phyloP scores from a whole-genome alignment of 1,140 invertebrate species.

The Drosophila arawakana region DNA sequence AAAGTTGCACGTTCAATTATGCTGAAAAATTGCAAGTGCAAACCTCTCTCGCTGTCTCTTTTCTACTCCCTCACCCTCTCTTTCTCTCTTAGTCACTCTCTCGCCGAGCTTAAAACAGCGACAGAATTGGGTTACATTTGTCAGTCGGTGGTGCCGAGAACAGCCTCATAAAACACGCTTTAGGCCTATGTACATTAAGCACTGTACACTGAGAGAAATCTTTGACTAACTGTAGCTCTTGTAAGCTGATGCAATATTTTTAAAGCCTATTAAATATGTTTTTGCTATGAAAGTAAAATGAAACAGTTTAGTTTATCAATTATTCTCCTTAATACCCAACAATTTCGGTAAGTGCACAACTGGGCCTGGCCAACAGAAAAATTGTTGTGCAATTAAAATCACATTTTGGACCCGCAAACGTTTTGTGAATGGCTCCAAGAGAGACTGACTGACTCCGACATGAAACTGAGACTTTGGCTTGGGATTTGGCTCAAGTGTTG shows the following conservation, averaged over 20 bases:
- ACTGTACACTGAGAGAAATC: too few relatives aligned
- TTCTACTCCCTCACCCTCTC: neutral
- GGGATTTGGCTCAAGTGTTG: neutral
- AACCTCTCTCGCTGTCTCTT: conserved; percentile 14
- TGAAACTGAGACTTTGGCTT: conserved; percentile 1
- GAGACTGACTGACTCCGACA: conserved; percentile 37
- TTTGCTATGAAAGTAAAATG: too few relatives aligned
- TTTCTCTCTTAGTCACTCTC: neutral
- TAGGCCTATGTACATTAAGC: conserved; percentile 46
- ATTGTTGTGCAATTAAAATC: conserved; percentile 82
- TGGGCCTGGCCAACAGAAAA: conserved; percentile 54
- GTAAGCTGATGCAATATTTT: too few relatives aligned
- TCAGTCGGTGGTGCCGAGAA: conserved; percentile 42
- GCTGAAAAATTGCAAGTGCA: conserved; percentile 70
- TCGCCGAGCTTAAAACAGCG: conserved; percentile 24
- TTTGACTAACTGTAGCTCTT: too few relatives aligned
- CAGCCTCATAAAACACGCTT: conserved; percentile 53
- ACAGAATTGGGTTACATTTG: conserved; percentile 79
- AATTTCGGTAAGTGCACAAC: conserved; percentile 25
- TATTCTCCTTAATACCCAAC: too few relatives aligned
- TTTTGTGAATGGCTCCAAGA: conserved; percentile 56
- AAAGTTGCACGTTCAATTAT: conserved; percentile 64
- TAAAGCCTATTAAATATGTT: too few relatives aligned
- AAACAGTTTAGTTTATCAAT: too few relatives aligned
- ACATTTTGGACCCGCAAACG: conserved; percentile 57